Evolutionary conservation across 1,140 invertebrate genomes (phyloP).

Genomic region (Rhyzopertha dominica): DNA sequence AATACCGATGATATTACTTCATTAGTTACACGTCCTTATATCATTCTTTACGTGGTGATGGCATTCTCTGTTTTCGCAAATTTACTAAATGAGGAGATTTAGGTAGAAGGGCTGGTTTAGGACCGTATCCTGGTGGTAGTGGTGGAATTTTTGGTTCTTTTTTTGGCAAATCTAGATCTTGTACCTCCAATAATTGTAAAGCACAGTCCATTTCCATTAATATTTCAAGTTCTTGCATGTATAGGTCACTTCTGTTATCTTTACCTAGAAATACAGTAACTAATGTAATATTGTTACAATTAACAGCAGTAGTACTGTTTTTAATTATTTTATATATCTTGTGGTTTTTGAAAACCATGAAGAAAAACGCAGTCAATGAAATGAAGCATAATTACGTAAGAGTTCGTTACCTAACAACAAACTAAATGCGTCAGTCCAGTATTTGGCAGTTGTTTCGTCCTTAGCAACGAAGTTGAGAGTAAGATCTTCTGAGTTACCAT

Average conservation of each 20-base stretch:
- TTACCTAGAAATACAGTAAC: conserved; percentile 28
- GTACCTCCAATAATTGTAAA: conserved; percentile 38
- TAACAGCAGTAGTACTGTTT: no score
- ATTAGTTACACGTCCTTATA: no score
- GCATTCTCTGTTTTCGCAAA: no score
- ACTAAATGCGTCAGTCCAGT: conserved; percentile 36
- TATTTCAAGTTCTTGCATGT: conserved; percentile 32
- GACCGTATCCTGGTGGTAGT: conserved; percentile 20
- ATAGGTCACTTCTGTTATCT: conserved; percentile 24
- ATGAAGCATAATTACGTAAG: background rate
- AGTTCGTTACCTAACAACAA: conserved; percentile 25
- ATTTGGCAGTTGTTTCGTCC: conserved; percentile 27
- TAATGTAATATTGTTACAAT: no score
- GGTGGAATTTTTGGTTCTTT: conserved; percentile 32
- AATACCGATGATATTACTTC: no score
- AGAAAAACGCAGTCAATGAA: background rate
- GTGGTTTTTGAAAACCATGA: no score
- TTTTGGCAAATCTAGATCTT: conserved; percentile 36
- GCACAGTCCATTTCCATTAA: conserved; percentile 36
- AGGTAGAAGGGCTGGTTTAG: no score
- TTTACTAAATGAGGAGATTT: no score
- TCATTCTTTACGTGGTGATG: no score
- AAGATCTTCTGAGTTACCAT: conserved; percentile 6
- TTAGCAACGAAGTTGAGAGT: conserved; percentile 21
- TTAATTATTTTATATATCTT: no score